phyloP scores from a whole-genome alignment of 2,888 invertebrate genomes.

The Coelopa pilipes region DNA sequence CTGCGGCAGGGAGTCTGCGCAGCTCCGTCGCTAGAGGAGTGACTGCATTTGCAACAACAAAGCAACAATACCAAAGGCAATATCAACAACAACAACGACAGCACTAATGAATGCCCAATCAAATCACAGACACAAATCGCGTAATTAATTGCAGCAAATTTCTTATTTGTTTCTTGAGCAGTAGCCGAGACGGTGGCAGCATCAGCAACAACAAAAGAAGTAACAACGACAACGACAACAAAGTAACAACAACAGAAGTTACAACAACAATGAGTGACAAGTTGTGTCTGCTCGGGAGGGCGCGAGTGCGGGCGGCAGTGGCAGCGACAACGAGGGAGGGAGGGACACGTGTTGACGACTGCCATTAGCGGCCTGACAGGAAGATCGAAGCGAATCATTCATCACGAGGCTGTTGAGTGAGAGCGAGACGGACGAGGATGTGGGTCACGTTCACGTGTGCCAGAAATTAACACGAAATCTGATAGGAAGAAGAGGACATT shows the following conservation, averaged over 20 bases:
- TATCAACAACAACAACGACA: too few species aligned
- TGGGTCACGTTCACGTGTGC: neutral
- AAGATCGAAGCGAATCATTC: conserved; percentile 5
- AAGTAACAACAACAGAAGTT: too few species aligned
- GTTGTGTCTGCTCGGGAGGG: neutral
- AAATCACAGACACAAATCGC: conserved; percentile 31
- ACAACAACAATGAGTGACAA: too few species aligned
- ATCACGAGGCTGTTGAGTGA: neutral
- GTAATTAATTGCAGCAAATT: conserved; percentile 33
- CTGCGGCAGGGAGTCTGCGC: neutral
- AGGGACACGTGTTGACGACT: conserved; percentile 11
- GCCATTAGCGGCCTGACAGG: conserved; percentile 17
- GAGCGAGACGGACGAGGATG: neutral
- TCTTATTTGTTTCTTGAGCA: conserved; percentile 10
- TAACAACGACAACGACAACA: neutral
- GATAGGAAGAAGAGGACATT: too few species aligned
- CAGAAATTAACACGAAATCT: too few species aligned
- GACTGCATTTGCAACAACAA: too few species aligned
- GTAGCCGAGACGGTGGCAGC: neutral
- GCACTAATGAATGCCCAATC: neutral
- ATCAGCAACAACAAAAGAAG: too few species aligned
- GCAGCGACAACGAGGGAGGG: neutral
- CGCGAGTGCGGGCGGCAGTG: neutral
- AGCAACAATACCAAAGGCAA: too few species aligned
- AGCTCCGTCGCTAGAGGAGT: too few species aligned